Evolutionary conservation across 2,797 vertebrate genomes (phyloP), one percentile per base, ranked within the genome.

Genomic region (Sebastes wilsoni): DNA sequence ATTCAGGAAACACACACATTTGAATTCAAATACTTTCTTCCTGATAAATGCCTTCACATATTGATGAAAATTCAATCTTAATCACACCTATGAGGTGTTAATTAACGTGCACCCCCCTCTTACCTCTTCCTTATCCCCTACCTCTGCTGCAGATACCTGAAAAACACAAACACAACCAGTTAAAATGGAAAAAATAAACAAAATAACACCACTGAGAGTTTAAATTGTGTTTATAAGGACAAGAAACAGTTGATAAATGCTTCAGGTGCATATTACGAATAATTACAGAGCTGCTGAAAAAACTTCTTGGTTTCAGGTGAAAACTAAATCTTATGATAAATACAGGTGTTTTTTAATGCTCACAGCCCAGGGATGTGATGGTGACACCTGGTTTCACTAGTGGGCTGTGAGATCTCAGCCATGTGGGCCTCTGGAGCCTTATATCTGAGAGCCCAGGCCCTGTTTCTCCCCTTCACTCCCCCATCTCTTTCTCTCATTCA

Each of bases 121-220:
- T 93, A 98, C 97, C 97, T 97, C 97, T 93, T 97, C 97, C 94
- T 94, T 97, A 27, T 88, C 94, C 72, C 95, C 96, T 74, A 93
- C 95, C 90, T 96, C 96, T 92, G 90, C 85, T 96, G 94, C 95
- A 92, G 95, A 93, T 93, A 94, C 8, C 83, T 71, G 79, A 73
- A 87, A 93, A 79, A 91, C 65, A 91, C 65, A 91, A 66, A 83
- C 0, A 72, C 0, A 59, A 62, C 72, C 71, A 9, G 70, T 90
- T 78, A 75, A 74, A 52, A 87, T 4, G 22, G 16, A 46, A 38
- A 69, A 34, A 36, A 72, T 59, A 22, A 3, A 22, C 4, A 58
- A 76, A 82, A 69, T 16, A 34, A 1, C 18, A 46, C 22, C 4
- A 52, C 25, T 2, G 1, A 6, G 38, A 49, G 25, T 59, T 75